These are phyloP conservation scores for Dermatophagoides farinae DNA, from an alignment of 1,140 invertebrate species.

Conservation along the genomic window DNA sequence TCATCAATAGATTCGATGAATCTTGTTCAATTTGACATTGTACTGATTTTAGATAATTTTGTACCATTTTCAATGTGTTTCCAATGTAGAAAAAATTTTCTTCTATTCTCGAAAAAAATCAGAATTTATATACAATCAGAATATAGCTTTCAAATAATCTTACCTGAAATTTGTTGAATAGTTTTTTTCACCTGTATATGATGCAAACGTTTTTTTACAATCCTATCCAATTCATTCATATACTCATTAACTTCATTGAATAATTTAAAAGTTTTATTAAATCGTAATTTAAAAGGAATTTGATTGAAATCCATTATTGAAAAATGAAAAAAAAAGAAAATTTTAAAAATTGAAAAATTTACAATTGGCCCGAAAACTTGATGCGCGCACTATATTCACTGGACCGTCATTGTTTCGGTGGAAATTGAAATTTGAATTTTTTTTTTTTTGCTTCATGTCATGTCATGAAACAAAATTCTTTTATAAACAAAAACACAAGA, in stretches of 20 bases:
- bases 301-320: not conserved
- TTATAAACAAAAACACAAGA: too few species aligned
- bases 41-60: not conserved
- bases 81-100: not conserved
- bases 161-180: not conserved
- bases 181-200: not conserved
- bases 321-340: not conserved
- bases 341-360: not conserved
- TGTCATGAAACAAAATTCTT: too few species aligned
- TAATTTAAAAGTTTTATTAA: not conserved
- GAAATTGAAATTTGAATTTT: too few species aligned
- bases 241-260: not conserved
- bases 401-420: too few species aligned
- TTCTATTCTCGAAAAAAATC: not conserved
- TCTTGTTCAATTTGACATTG: not conserved
- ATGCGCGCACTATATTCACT: not conserved
- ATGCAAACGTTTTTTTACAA: not conserved
- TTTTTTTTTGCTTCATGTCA: too few species aligned
- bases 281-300: constrained; percentile 9
- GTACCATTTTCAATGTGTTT: not conserved
- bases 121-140: not conserved
- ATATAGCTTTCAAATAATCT: not conserved
- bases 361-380: not conserved
- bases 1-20: not conserved
- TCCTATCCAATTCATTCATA: not conserved